These are phyloP conservation scores for Seira sanloemensis DNA, from an alignment of 2,888 invertebrate genomes.

Conservation along the genomic window DNA sequence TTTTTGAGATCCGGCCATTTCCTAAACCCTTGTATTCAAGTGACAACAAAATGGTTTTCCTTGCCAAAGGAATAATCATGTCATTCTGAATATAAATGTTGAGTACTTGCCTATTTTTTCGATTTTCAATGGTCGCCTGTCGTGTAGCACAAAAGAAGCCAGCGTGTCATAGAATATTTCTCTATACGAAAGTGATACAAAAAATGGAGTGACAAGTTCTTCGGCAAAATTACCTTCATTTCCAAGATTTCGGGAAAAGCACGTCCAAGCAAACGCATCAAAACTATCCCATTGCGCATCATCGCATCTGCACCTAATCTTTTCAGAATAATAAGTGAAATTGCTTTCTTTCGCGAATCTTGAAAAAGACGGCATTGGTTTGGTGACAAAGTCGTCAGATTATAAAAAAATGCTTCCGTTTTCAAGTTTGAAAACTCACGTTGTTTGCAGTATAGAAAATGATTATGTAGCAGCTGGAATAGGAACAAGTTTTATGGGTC, in stretches of 20 bases:
- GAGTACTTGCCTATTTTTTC: neutral
- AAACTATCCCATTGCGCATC: neutral
- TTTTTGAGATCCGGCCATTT: neutral
- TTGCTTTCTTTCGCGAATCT: constrained; percentile 37
- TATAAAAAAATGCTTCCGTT: neutral
- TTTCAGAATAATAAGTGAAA: constrained; percentile 50
- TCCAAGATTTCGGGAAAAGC: constrained; percentile 7
- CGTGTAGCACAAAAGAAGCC: too few relatives aligned
- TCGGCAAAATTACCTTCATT: constrained; percentile 45
- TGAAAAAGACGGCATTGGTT: neutral
- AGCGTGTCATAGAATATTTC: neutral
- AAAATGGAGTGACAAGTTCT: neutral
- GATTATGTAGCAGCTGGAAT: neutral
- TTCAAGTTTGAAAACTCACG: neutral
- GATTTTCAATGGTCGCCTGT: too few relatives aligned
- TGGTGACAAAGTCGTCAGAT: neutral
- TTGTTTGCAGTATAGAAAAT: neutral
- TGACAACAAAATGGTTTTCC: neutral
- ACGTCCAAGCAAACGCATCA: neutral
- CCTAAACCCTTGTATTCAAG: neutral
- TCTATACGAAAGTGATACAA: neutral
- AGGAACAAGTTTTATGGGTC: neutral
- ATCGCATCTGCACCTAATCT: constrained; percentile 1
- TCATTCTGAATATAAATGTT: neutral
- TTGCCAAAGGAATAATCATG: neutral